Conservation (phyloP, 2,888 invertebrate species). For the Flexamia atlantica region DNA sequence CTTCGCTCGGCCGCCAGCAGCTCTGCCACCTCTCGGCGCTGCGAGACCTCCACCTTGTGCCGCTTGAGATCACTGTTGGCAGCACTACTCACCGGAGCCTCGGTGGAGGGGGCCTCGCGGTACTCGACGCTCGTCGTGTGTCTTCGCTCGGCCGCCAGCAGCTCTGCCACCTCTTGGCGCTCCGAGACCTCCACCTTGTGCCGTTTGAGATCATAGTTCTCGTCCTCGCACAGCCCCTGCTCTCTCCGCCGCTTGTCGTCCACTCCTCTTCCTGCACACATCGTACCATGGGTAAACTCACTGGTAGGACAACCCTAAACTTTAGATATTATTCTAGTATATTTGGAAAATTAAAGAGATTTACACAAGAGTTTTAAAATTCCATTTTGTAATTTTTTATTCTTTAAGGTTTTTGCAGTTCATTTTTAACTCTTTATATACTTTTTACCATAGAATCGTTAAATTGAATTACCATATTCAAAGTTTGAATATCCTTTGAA, state of each 20-base stretch:
- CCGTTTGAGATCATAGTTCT: conserved; percentile 49
- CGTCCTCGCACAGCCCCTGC: conserved; percentile 26
- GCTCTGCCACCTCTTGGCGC: conserved; percentile 12
- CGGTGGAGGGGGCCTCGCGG: conserved; percentile 37
- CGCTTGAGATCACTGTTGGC: conserved; percentile 53
- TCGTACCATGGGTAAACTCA: too few relatives aligned
- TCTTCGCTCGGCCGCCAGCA: conserved; percentile 52
- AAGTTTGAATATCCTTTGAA: too few relatives aligned
- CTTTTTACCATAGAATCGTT: too few relatives aligned
- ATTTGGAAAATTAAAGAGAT: too few relatives aligned
- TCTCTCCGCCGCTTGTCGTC: conserved; percentile 58
- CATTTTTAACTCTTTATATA: too few relatives aligned
- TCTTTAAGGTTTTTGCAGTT: too few relatives aligned
- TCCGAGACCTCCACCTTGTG: conserved; percentile 58
- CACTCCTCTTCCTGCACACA: conserved; percentile 56
- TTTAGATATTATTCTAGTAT: too few relatives aligned
- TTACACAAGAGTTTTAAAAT: too few relatives aligned
- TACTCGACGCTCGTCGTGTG: conserved; percentile 16
- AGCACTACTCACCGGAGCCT: too few relatives aligned
- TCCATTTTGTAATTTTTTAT: too few relatives aligned
- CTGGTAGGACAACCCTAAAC: too few relatives aligned
- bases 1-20: conserved; percentile 53
- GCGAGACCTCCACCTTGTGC: conserved; percentile 56
- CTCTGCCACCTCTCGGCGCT: conserved; percentile 4
- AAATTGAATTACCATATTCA: too few relatives aligned